phyloP scores from a whole-genome alignment of 2,797 vertebrate genomes.

The Platalea minor region DNA sequence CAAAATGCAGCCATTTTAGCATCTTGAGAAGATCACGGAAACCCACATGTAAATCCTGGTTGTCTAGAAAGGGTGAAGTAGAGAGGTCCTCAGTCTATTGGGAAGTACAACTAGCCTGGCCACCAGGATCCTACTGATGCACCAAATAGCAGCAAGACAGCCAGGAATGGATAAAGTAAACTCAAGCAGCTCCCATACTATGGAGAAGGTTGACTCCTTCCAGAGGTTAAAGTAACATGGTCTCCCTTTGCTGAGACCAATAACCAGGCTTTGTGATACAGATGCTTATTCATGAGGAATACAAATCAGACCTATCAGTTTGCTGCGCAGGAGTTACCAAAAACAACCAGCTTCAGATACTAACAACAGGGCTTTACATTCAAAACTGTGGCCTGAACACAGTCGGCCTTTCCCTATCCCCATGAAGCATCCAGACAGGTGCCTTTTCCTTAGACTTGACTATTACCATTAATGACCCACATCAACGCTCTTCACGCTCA shows the following conservation, averaged over 20 bases:
- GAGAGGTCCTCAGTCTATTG: not conserved
- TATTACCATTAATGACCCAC: not conserved
- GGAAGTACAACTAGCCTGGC: not conserved
- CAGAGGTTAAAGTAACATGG: not conserved
- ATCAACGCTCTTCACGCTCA: not conserved
- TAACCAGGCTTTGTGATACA: not conserved
- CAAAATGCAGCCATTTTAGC: not conserved
- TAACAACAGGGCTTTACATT: not conserved
- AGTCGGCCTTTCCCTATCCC: not conserved
- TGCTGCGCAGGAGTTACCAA: not conserved
- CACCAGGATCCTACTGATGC: not conserved
- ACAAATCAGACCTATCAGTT: not conserved
- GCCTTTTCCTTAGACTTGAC: not conserved
- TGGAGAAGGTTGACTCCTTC: rapidly evolving
- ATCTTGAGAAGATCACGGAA: not conserved
- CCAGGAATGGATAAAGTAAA: not conserved
- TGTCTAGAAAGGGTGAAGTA: not conserved
- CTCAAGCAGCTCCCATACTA: not conserved
- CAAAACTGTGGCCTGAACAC: not conserved
- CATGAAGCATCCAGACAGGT: not conserved
- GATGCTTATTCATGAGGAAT: not conserved
- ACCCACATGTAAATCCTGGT: not conserved
- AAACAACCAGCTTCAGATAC: not conserved
- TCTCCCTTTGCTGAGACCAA: not conserved
- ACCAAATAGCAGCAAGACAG: not conserved